Base-by-base conservation (phyloP, 2,888 invertebrate genomes). In the Oscheius sp. region DNA sequence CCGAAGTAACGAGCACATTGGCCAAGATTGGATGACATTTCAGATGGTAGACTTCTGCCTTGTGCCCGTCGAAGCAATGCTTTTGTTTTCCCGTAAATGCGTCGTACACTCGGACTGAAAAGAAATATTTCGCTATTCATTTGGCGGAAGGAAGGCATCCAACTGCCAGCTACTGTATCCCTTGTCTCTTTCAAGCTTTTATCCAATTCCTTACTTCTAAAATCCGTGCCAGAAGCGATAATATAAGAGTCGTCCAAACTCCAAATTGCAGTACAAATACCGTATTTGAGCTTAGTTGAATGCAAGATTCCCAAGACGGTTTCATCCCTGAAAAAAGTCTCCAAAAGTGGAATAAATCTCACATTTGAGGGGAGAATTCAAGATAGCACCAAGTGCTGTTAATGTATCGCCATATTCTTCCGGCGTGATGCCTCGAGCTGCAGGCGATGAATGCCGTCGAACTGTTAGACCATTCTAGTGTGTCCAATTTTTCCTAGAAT, bases 381-480 rank as follows among this genome's bases (percentile, higher is more conserved):
- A 65, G n/a, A 42, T 34, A 61, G 23, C 48, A 34, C 65, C 65
- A 65, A 15, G 15, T 23, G 4, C 50, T 57, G 4, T 91, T 90
- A 42, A 91, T 89, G 80, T 91, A 92, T 52, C 92, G 90, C 96
- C 96, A 97, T 84, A 93, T 92, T 79, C 94, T 93, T 73, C 92
- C 91, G 88, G 93, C 92, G 87, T 93, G 93, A 78, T 92, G 91
- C 96, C 96, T 97, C 68, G 97, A 91, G 8, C 76, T 93, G 92
- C 96, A 96, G 1, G 94, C 95, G 70, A 96, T 91, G 88, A 98
- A 96, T 73, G 92, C 90, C 65, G 95, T 90, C 0, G 93, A 93
- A 46, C 90, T 89, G 88, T 95, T 94, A 45, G 95, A 92, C 93
- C 97, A 98, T 83, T 94, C 93, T 64, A 98, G 92, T 66, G 94